Evolutionary conservation across 2,113 vertebrate genomes (phyloP).

Genomic region (Dipodomys stephensi): DNA sequence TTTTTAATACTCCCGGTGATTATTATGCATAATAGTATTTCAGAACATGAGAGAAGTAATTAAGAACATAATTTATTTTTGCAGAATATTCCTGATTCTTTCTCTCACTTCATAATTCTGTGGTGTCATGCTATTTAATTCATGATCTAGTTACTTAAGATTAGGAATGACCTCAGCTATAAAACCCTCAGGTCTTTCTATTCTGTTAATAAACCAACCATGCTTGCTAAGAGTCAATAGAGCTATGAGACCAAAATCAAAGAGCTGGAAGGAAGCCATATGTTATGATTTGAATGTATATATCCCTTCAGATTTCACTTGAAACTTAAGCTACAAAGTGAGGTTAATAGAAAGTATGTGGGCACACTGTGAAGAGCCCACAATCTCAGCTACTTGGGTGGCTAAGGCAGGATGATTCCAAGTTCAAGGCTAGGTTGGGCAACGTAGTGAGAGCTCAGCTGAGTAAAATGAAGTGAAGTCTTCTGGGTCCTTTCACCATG

Average conservation of each 20-base stretch:
- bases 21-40: constrained; percentile 20
- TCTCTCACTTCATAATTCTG: no score
- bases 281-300: background rate
- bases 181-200: background rate
- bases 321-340: background rate
- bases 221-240: background rate
- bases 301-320: background rate
- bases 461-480: background rate
- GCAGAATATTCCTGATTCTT: no score
- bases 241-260: background rate
- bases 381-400: background rate
- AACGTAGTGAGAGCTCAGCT: background rate
- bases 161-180: background rate
- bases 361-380: no score
- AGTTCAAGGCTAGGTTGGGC: background rate
- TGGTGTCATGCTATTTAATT: no score
- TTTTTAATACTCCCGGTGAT: background rate
- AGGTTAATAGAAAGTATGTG: background rate
- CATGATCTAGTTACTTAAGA: background rate
- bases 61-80: no score
- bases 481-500: background rate
- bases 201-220: constrained; percentile 20
- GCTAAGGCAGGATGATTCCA: background rate
- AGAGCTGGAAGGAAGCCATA: background rate
- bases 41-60: background rate